Conservation (phyloP, 1,140 invertebrate species). For the Holcopasites calliopsidis region DNA sequence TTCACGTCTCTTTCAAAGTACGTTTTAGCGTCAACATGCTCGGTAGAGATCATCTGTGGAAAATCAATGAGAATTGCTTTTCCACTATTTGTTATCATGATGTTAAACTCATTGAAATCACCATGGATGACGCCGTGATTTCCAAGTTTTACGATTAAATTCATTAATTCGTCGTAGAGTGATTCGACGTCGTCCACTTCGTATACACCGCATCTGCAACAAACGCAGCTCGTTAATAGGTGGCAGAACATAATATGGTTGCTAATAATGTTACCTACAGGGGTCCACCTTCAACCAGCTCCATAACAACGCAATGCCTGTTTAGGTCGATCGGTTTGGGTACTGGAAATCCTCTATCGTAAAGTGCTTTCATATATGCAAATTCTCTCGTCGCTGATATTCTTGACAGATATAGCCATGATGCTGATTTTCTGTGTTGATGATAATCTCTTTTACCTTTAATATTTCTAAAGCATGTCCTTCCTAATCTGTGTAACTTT, state of each 20-base stretch:
- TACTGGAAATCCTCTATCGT: slow-evolving; percentile 95
- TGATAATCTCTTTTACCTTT: slow-evolving; percentile 99
- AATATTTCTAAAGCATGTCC: slow-evolving; percentile 97
- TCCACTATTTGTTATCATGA: slow-evolving; percentile 92
- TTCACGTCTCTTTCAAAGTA: slow-evolving; percentile 98
- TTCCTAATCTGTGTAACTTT: slow-evolving; percentile 96
- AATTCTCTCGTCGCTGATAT: slow-evolving; percentile 99
- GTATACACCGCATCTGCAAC: slow-evolving; percentile 88
- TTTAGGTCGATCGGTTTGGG: slow-evolving; percentile 97
- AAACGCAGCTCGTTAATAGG: neutral
- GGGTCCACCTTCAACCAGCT: slow-evolving; percentile 89
- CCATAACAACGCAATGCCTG: slow-evolving; percentile 98
- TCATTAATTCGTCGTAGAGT: slow-evolving; percentile 97
- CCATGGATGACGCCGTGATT: slow-evolving; percentile 98
- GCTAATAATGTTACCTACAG: slow-evolving; percentile 78
- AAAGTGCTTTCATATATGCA: slow-evolving; percentile 97
- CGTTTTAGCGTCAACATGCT: slow-evolving; percentile 94
- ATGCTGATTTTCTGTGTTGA: slow-evolving; percentile 91
- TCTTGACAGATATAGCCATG: slow-evolving; percentile 98
- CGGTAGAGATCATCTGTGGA: slow-evolving; percentile 99
- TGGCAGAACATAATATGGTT: neutral
- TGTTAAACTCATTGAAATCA: slow-evolving; percentile 99
- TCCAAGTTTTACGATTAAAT: slow-evolving; percentile 93
- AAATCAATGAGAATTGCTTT: slow-evolving; percentile 97
- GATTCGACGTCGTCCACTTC: slow-evolving; percentile 88